A percentile compares a stretch with the other conserved stretches of the same genome.
Conservation (phyloP, 2,113 vertebrate species). For the Campylomormyrus numenius region DNA sequence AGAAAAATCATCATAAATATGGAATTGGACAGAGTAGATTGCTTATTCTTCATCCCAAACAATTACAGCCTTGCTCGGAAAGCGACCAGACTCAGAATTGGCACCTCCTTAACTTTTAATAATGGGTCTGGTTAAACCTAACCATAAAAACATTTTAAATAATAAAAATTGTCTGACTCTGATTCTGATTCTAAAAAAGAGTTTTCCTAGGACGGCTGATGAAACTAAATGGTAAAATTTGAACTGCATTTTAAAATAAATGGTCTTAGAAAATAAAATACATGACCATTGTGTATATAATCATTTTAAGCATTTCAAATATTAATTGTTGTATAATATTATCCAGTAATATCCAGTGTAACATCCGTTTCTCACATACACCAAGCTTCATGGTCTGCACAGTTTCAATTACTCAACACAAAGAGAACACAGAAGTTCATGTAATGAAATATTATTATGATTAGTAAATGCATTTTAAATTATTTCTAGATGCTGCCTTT, state of each 20-base stretch:
- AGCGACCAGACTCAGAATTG: background rate
- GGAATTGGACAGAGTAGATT: background rate
- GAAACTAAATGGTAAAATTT: background rate
- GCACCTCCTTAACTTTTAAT: background rate
- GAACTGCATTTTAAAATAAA: background rate
- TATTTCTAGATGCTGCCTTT: background rate
- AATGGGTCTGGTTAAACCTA: background rate
- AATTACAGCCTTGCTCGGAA: background rate
- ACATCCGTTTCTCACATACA: background rate
- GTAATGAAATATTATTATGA: background rate
- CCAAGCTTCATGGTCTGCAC: slow-evolving; percentile 10
- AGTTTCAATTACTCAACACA: slow-evolving; percentile 15
- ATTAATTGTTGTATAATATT: background rate
- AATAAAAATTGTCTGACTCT: background rate
- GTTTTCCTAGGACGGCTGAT: background rate
- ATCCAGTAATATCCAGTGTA: background rate
- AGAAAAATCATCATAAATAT: background rate
- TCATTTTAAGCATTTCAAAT: background rate
- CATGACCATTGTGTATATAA: background rate
- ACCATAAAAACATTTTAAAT: background rate
- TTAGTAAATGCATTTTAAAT: background rate
- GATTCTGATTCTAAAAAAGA: background rate
- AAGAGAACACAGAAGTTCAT: slow-evolving; percentile 11
- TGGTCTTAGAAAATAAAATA: background rate
- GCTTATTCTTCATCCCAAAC: background rate